Base-by-base conservation (phyloP, 1,140 invertebrate species). In the Acyrthosiphon pisum region DNA sequence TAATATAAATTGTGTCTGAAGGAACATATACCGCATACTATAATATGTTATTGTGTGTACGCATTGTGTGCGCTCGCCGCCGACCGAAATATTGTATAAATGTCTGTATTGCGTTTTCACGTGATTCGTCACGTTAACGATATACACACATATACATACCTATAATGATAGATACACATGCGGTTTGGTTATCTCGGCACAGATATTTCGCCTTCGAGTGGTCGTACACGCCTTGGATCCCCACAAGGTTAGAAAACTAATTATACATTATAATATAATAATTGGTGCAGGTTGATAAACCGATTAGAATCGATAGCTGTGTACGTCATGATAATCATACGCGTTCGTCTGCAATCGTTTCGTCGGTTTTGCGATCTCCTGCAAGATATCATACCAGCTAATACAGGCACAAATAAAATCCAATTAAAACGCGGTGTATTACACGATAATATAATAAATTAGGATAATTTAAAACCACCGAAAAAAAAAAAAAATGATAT, bases 11-110 rank as follows among this genome's bases (percentile, higher is more conserved):
- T n/a, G 60, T 76, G 60, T 18, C 86, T 44, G 30, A 53, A 88
- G 86, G 44, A 88, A 88, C n/a, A n/a, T 48, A 48, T 50, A 88
- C 41, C 83, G 83, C 86, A 30, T 50, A 44, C 22, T 88, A 53
- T 8, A 26, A 23, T 84, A 26, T 84, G 8, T 26, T 84, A 26
- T 84, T 20, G 30, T 18, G 26, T 46, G 84, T 37, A 41, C 26
- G 37, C 26, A n/a, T 46, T 18, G 26, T 46, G 84, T 37, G 41
- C 26, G 37, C 26, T 84, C 41, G 41, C 41, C 41, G 22, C 83
- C 37, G 9, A 87, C 44, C 44, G 30, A 44, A 84, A 44, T 83
- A 23, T 76, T 60, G 8, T 46, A 76, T 68, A 76, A 76, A 76
- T 76, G 30, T 76, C 60, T 84, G 37, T 44, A 23, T 84, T 26